Evolutionary conservation across 1,140 invertebrate species (phyloP).

Genomic region (Nebria ingens): DNA sequence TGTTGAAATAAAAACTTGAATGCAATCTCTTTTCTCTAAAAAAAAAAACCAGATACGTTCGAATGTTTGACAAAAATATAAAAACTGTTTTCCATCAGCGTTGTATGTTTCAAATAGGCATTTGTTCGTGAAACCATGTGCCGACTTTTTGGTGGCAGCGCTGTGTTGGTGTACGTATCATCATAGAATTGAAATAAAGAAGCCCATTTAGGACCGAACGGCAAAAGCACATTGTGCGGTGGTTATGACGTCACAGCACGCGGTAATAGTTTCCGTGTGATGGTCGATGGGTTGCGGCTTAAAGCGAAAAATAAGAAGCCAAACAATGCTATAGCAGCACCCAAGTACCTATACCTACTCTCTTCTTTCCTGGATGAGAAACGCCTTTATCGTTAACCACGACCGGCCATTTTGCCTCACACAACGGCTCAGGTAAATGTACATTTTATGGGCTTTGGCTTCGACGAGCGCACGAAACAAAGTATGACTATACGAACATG

Average conservation of each 20-base stretch:
- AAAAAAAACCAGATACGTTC: no score
- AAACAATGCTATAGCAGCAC: background rate
- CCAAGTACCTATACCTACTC: no score
- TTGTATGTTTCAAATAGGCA: no score
- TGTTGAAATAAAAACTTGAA: no score
- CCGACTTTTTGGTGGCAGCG: no score
- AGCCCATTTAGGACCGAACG: background rate
- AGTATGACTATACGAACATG: no score
- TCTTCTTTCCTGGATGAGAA: background rate
- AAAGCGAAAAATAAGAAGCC: background rate
- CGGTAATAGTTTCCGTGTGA: conserved; percentile 8
- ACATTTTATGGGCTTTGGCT: conserved; percentile 1
- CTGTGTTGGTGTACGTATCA: no score
- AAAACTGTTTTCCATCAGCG: no score
- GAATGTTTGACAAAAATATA: no score
- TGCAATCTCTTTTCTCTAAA: no score
- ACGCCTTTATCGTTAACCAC: background rate
- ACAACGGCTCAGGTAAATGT: background rate
- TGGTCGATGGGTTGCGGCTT: background rate
- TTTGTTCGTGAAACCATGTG: no score
- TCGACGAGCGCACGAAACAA: background rate
- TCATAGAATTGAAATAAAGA: no score
- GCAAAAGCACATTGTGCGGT: background rate
- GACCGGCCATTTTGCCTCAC: background rate
- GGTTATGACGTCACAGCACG: conserved; percentile 6